Conservation (phyloP, 2,888 invertebrate genomes). For the Nemapogon koenigi region DNA sequence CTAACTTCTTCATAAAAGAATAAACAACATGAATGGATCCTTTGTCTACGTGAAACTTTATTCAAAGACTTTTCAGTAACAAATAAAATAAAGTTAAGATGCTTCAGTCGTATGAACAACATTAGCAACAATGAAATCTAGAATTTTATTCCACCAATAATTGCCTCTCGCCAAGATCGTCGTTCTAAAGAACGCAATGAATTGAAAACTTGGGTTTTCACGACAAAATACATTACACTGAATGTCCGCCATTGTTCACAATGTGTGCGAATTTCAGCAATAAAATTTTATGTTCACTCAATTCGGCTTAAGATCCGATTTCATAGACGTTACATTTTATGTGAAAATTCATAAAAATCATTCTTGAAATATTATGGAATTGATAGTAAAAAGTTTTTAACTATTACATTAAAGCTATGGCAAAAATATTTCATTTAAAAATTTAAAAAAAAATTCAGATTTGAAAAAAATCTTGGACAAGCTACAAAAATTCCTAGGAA, state of each 20-base stretch:
- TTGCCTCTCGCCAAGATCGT: constrained; percentile 24
- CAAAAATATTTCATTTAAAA: neutral
- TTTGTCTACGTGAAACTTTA: no score
- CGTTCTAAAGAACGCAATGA: constrained; percentile 30
- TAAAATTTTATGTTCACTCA: constrained; percentile 42
- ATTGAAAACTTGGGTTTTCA: constrained; percentile 44
- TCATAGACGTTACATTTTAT: constrained; percentile 23
- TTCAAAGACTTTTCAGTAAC: constrained; percentile 1
- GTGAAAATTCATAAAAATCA: constrained; percentile 13
- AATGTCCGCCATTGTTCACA: constrained; percentile 45
- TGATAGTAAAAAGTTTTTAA: neutral
- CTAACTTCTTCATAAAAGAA: no score
- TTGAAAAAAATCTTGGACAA: no score
- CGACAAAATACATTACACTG: constrained; percentile 41
- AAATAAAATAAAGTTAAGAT: constrained; percentile 5
- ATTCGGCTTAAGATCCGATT: constrained; percentile 32
- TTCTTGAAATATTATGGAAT: no score
- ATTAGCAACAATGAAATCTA: constrained; percentile 11
- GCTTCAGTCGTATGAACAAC: constrained; percentile 5
- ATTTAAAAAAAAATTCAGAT: no score
- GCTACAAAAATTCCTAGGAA: no score
- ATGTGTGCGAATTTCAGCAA: constrained; percentile 44
- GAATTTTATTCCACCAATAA: constrained; percentile 14
- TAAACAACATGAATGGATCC: no score
- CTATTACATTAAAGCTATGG: neutral